phyloP scores from a whole-genome alignment of 2,888 invertebrate genomes.

The Pollenia angustigena region DNA sequence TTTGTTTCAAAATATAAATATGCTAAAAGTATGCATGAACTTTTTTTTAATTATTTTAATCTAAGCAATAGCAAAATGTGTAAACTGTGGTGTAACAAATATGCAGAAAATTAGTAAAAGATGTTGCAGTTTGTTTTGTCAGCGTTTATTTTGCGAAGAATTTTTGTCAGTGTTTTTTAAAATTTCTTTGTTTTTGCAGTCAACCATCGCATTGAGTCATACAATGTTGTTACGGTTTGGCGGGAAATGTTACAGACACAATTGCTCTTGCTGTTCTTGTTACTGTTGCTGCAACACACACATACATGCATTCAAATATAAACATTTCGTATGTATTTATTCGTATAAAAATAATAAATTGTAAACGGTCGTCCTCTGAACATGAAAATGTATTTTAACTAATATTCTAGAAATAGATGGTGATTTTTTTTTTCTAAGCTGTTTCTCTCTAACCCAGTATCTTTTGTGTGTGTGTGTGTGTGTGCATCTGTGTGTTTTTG shows the following conservation, averaged over 20 bases:
- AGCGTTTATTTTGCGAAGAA: background rate
- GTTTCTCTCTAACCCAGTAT: background rate
- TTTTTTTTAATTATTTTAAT: slow-evolving; percentile 23
- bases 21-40: background rate
- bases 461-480: background rate
- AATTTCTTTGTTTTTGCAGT: background rate
- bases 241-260: slow-evolving; percentile 49
- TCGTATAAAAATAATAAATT: background rate
- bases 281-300: slow-evolving; percentile 26
- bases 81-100: background rate
- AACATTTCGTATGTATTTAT: too few species aligned
- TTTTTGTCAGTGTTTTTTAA: slow-evolving; percentile 18
- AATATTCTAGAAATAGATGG: slow-evolving; percentile 32
- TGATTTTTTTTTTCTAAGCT: background rate
- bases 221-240: slow-evolving; percentile 53
- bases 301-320: background rate
- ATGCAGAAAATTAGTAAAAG: slow-evolving; percentile 1
- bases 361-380: background rate
- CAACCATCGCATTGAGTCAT: slow-evolving; percentile 47
- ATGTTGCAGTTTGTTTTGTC: slow-evolving; percentile 24
- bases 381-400: background rate
- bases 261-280: slow-evolving; percentile 45
- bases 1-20: background rate
- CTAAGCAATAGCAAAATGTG: background rate
- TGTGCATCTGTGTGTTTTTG: slow-evolving; percentile 5